A percentile compares a stretch with the other conserved stretches of the same genome.
Conservation (phyloP, 2,797 vertebrate species). For the Gallinago stenura region DNA sequence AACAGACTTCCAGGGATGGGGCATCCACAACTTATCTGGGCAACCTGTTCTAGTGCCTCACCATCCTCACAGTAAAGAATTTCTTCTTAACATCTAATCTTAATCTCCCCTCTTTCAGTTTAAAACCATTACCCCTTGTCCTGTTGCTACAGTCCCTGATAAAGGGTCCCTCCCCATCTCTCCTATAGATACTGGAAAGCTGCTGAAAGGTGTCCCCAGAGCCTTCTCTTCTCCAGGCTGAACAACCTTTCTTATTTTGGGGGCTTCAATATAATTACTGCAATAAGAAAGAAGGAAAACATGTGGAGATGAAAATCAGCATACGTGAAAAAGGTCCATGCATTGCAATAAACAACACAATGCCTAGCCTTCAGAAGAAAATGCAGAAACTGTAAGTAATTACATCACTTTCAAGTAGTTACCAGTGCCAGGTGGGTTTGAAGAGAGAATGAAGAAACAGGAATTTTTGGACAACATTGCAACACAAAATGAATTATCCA, state of each 20-base stretch:
- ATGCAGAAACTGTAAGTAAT: not conserved
- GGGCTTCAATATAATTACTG: not conserved
- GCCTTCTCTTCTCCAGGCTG: not conserved
- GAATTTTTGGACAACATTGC: not conserved
- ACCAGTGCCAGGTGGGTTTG: not conserved
- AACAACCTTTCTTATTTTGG: not conserved
- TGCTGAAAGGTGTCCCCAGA: not conserved
- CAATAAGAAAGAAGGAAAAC: not conserved
- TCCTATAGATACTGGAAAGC: not conserved
- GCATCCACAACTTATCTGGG: not conserved
- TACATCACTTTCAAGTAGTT: not conserved
- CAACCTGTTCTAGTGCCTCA: not conserved
- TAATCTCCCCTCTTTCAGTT: not conserved
- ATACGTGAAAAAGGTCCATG: not conserved
- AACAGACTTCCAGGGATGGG: not conserved
- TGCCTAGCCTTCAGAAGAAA: not conserved
- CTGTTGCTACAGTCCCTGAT: not conserved
- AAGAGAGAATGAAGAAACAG: not conserved
- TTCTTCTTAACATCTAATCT: not conserved
- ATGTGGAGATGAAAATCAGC: not conserved
- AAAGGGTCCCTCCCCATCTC: not conserved
- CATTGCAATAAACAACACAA: not conserved
- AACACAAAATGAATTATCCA: slow-evolving; percentile 29
- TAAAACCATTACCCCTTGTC: not conserved
- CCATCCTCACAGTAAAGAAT: not conserved